Conservation (phyloP, 2,888 invertebrate species). For the Apodemia zela region DNA sequence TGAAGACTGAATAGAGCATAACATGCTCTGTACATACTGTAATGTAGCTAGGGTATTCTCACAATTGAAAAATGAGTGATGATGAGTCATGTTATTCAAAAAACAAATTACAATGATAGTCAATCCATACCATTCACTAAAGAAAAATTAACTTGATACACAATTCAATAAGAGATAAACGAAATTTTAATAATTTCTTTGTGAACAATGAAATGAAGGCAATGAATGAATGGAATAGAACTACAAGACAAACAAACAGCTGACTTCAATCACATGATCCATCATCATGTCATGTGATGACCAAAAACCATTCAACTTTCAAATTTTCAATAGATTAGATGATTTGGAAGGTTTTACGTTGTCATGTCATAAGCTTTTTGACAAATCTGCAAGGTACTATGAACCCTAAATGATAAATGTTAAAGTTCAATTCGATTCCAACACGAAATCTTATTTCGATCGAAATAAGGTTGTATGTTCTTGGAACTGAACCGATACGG, state of each 20-base stretch:
- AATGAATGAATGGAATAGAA: not conserved
- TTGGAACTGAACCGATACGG: constrained; percentile 27
- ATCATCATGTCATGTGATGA: constrained; percentile 56
- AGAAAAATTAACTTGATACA: no score
- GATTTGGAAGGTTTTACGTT: constrained; percentile 6
- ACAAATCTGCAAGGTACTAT: not conserved
- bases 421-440: constrained; percentile 10
- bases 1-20: no score
- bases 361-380: constrained; percentile 6
- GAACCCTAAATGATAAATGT: not conserved
- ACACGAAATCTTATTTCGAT: not conserved
- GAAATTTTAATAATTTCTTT: no score
- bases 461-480: constrained; percentile 20
- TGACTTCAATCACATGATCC: constrained; percentile 57
- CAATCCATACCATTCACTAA: no score
- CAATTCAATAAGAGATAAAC: no score
- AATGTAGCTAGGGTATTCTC: no score
- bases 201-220: not conserved
- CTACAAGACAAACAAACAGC: constrained; percentile 33
- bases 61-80: no score
- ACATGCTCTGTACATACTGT: no score
- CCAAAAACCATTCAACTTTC: not conserved
- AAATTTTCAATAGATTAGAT: constrained; percentile 13
- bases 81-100: no score
- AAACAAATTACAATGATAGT: no score